A percentile compares a stretch with the other conserved stretches of the same genome.
phyloP scores from a whole-genome alignment of 2,888 invertebrate genomes.

The Cantharis rustica region DNA sequence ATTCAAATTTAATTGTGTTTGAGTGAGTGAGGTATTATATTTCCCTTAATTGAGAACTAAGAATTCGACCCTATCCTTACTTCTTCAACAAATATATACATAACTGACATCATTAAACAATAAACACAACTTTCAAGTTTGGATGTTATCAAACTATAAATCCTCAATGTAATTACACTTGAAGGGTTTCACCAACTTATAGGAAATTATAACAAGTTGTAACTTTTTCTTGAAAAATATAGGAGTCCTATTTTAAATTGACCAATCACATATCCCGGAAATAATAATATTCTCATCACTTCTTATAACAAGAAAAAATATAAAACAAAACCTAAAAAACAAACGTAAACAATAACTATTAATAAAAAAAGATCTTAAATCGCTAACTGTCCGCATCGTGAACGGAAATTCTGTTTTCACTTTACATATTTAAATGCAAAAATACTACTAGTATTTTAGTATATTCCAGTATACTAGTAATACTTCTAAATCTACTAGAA shows the following conservation, averaged over 20 bases:
- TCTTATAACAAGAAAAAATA: background rate
- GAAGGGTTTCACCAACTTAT: background rate
- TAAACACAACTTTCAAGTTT: background rate
- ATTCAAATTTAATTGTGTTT: background rate
- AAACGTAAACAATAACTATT: no score
- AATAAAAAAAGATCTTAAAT: no score
- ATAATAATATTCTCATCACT: background rate
- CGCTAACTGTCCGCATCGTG: no score
- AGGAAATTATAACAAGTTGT: background rate
- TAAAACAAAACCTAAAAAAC: background rate
- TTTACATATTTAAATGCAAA: no score
- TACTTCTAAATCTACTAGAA: no score
- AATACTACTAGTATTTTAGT: no score
- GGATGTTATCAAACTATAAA: background rate
- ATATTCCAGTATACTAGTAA: no score
- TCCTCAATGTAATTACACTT: background rate
- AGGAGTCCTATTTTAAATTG: background rate
- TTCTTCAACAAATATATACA: background rate
- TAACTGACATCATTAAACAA: background rate
- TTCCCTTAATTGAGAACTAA: background rate
- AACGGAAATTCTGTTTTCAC: no score
- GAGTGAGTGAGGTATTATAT: background rate
- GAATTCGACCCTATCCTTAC: background rate
- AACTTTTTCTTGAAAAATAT: background rate
- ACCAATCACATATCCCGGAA: background rate